phyloP scores from a whole-genome alignment of 2,888 invertebrate genomes.

The Endomychus coccineus region DNA sequence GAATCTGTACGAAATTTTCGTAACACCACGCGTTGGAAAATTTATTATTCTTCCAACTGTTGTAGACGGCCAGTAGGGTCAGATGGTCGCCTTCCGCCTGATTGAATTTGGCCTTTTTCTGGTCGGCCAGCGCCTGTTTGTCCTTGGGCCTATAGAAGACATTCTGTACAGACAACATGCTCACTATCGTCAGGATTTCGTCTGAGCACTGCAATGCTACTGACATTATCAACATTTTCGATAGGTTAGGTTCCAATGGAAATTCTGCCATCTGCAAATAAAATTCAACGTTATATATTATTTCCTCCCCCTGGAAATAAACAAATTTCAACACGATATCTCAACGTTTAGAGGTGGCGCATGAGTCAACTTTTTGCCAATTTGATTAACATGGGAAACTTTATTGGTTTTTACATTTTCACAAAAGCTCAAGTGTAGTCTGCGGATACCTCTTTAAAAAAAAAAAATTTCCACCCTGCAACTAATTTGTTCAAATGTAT shows the following conservation, averaged over 20 bases:
- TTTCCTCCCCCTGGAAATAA: too few species aligned
- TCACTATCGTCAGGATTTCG: constrained; percentile 96
- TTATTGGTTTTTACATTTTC: too few species aligned
- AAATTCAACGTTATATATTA: too few species aligned
- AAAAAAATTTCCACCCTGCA: too few species aligned
- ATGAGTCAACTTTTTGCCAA: background rate
- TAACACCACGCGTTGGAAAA: constrained; percentile 99
- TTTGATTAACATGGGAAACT: too few species aligned
- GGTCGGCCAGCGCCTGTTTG: constrained; percentile 94
- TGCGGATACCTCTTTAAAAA: too few species aligned
- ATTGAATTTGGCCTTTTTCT: constrained; percentile 99
- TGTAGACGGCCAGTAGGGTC: constrained; percentile 95
- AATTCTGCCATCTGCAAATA: constrained; percentile 94
- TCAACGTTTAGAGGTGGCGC: too few species aligned
- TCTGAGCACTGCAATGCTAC: constrained; percentile 96
- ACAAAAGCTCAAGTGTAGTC: too few species aligned
- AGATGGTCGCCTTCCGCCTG: constrained; percentile 98
- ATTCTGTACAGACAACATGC: constrained; percentile 98
- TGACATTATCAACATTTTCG: constrained; percentile 99
- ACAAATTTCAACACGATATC: too few species aligned
- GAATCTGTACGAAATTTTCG: constrained; percentile 97
- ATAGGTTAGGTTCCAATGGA: constrained; percentile 94
- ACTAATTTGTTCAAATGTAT: too few species aligned
- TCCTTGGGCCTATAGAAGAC: constrained; percentile 95
- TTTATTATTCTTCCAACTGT: constrained; percentile 99